A percentile compares a stretch with the other conserved stretches of the same genome.
phyloP scores from a whole-genome alignment of 2,888 invertebrate species.

The Zaprionus bogoriensis region DNA sequence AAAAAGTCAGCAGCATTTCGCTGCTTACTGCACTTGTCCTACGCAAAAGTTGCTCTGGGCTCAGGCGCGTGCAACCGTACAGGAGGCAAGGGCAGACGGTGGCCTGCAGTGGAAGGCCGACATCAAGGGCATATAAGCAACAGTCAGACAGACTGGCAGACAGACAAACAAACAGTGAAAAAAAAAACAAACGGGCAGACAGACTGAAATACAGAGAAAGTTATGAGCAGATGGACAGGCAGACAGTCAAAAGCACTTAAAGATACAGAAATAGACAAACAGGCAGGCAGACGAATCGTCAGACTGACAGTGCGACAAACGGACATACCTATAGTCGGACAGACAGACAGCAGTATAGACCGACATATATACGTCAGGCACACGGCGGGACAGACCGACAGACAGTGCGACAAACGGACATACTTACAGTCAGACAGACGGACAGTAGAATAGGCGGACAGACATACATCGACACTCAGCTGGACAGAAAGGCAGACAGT shows the following conservation, averaged over 20 bases:
- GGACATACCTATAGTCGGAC: not conserved
- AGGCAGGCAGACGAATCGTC: too few species aligned
- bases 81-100: conserved; percentile 5
- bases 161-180: too few species aligned
- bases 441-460: too few species aligned
- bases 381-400: too few species aligned
- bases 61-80: conserved; percentile 10
- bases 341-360: too few species aligned
- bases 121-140: not conserved
- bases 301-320: not conserved
- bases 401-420: too few species aligned
- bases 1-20: conserved; percentile 13
- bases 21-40: conserved; percentile 3
- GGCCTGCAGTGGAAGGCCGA: not conserved
- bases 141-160: conserved; percentile 4
- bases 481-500: not conserved
- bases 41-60: not conserved
- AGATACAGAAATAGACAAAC: not conserved
- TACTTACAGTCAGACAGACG: not conserved
- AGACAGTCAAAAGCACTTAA: too few species aligned
- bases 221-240: not conserved
- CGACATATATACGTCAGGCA: too few species aligned
- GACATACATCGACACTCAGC: not conserved
- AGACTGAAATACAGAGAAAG: too few species aligned
- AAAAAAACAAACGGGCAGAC: too few species aligned